These are phyloP conservation scores for Acinonyx jubatus DNA, from an alignment of 2,113 vertebrate genomes.

Conservation along the genomic window DNA sequence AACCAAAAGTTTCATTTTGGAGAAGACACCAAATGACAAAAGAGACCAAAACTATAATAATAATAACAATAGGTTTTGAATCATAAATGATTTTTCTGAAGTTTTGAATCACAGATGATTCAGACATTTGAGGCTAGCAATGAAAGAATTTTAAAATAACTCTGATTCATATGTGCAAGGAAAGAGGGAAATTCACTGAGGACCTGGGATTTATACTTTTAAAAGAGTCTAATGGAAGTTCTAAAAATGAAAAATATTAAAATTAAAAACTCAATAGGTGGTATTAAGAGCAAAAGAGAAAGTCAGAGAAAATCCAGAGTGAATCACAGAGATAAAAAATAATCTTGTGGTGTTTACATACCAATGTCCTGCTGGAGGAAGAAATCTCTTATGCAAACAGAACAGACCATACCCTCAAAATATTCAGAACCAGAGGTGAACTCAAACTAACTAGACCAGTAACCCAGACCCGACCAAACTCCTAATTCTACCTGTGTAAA, in stretches of 20 bases:
- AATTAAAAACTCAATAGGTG: neutral
- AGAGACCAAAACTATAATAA: neutral
- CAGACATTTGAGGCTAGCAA: neutral
- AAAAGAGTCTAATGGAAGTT: neutral
- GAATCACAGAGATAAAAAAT: neutral
- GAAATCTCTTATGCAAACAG: neutral
- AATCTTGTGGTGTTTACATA: neutral
- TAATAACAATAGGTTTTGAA: neutral
- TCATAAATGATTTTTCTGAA: neutral
- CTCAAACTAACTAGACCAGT: neutral
- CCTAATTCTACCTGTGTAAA: neutral
- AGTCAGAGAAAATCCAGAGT: neutral
- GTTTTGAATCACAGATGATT: neutral
- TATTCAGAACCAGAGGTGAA: neutral
- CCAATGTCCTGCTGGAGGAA: neutral
- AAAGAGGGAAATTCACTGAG: neutral
- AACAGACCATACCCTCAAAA: neutral
- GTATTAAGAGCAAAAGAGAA: neutral
- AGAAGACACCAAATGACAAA: neutral
- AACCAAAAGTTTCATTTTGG: neutral
- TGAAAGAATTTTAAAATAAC: slow-evolving; percentile 2
- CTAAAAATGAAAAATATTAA: neutral
- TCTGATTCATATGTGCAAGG: neutral
- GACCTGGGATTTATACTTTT: neutral
- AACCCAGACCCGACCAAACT: neutral